phyloP scores from a whole-genome alignment of 2,888 invertebrate genomes.

The Cremastinae sp. region DNA sequence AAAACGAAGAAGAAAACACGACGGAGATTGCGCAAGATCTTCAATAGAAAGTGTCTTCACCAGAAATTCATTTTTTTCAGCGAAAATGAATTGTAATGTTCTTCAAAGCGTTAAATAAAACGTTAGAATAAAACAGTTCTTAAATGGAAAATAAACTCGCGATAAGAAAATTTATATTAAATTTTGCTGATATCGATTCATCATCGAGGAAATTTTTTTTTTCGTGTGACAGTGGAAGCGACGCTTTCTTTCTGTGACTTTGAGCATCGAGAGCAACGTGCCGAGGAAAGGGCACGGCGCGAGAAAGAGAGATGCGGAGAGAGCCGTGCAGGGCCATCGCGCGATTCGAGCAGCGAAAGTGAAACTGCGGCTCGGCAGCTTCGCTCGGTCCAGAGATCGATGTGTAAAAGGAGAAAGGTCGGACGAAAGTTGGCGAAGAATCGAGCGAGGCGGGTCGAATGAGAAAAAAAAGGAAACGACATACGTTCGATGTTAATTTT shows the following conservation, averaged over 20 bases:
- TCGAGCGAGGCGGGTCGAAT: conserved; percentile 37
- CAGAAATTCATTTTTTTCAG: background rate
- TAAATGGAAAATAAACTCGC: conserved; percentile 35
- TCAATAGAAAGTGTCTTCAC: conserved; percentile 31
- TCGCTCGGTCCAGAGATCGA: conserved; percentile 47
- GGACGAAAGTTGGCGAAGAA: conserved; percentile 69
- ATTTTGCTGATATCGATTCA: background rate
- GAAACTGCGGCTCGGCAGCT: conserved; percentile 66
- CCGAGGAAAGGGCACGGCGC: conserved; percentile 9
- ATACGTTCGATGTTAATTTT: conserved; percentile 2
- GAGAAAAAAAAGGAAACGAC: conserved; percentile 1
- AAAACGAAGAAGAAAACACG: background rate
- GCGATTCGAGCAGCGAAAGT: conserved; percentile 70
- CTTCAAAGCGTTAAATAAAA: background rate
- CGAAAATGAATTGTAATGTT: background rate
- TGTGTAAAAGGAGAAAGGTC: conserved; percentile 68
- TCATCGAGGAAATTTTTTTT: background rate
- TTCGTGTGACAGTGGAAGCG: conserved; percentile 30
- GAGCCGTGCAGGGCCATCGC: conserved; percentile 20
- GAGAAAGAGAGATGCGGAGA: conserved; percentile 5
- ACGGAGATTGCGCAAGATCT: background rate
- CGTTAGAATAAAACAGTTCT: background rate
- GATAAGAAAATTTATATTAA: background rate
- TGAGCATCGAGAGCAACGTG: background rate
- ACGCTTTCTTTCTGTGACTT: conserved; percentile 49